Evolutionary conservation across 1,140 invertebrate genomes (phyloP).

Genomic region (Drosophila auraria): DNA sequence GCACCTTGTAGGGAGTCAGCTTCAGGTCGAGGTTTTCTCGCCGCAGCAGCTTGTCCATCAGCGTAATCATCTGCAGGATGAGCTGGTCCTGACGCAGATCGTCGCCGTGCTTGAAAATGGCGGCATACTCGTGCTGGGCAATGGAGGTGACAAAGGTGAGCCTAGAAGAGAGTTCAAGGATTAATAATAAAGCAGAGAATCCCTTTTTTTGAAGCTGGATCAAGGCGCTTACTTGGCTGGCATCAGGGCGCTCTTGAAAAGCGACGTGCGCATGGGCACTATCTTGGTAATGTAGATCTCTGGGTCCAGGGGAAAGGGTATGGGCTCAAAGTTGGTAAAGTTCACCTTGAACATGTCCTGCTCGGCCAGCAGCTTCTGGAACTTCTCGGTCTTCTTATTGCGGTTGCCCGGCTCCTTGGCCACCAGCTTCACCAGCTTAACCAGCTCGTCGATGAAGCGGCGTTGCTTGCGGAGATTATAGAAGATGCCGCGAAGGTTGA

Average conservation of each 20-base stretch:
- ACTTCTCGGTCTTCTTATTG: conserved; percentile 95
- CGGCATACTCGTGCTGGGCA: conserved; percentile 94
- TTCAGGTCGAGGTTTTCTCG: conserved; percentile 98
- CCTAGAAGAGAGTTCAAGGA: conserved; percentile 20
- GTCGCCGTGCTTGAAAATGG: conserved; percentile 99
- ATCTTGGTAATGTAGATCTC: conserved; percentile 96
- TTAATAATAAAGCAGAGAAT: background rate
- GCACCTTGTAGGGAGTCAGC: conserved; percentile 95
- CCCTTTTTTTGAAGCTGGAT: rapidly evolving
- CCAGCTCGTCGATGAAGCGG: conserved; percentile 95
- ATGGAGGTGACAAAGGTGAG: conserved; percentile 93
- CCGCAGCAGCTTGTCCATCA: conserved; percentile 98
- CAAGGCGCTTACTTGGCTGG: conserved; percentile 94
- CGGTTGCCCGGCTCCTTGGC: conserved; percentile 96
- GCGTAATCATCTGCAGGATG: conserved; percentile 97
- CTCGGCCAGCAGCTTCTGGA: conserved; percentile 93
- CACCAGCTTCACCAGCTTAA: conserved; percentile 96
- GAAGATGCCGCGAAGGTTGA: conserved; percentile 87
- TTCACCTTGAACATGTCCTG: conserved; percentile 94
- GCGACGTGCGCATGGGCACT: conserved; percentile 93
- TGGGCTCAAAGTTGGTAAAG: conserved; percentile 95
- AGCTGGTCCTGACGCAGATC: conserved; percentile 99
- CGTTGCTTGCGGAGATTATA: conserved; percentile 93
- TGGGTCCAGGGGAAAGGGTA: conserved; percentile 97
- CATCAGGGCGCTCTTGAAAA: conserved; percentile 99